Conservation (phyloP, 2,888 invertebrate species). For the Stenodera caucasica region DNA sequence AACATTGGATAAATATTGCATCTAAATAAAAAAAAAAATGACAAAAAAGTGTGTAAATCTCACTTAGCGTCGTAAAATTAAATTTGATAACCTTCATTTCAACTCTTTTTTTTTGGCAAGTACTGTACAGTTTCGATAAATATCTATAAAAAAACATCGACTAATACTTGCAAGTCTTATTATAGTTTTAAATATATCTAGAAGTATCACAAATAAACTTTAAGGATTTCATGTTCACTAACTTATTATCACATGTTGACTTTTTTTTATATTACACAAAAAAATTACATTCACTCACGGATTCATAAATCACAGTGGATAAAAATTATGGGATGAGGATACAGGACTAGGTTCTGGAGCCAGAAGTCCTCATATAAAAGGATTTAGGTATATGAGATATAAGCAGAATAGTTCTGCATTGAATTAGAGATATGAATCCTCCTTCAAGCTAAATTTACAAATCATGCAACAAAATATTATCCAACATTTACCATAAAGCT, state of each 20-base stretch:
- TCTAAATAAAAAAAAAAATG: conserved; percentile 35
- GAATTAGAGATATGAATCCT: neutral
- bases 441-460: conserved; percentile 5
- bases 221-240: conserved; percentile 49
- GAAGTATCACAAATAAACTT: conserved; percentile 49
- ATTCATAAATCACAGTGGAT: conserved; percentile 37
- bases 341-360: conserved; percentile 48
- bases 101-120: conserved; percentile 32
- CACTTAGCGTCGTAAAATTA: conserved; percentile 30
- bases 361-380: conserved; percentile 53
- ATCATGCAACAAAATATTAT: neutral
- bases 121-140: conserved; percentile 36
- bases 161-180: conserved; percentile 44
- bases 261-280: conserved; percentile 32
- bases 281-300: conserved; percentile 37
- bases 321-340: conserved; percentile 34
- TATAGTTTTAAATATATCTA: conserved; percentile 37
- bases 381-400: conserved; percentile 37
- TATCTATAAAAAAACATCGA: conserved; percentile 31
- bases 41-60: conserved; percentile 29
- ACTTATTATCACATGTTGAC: conserved; percentile 51
- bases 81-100: conserved; percentile 30
- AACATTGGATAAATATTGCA: conserved; percentile 35
- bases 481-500: neutral
- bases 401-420: conserved; percentile 13